A percentile compares a stretch with the other conserved stretches of the same genome.
phyloP scores from a whole-genome alignment of 2,113 vertebrate species.

The Sinocyclocheilus anshuiensis region DNA sequence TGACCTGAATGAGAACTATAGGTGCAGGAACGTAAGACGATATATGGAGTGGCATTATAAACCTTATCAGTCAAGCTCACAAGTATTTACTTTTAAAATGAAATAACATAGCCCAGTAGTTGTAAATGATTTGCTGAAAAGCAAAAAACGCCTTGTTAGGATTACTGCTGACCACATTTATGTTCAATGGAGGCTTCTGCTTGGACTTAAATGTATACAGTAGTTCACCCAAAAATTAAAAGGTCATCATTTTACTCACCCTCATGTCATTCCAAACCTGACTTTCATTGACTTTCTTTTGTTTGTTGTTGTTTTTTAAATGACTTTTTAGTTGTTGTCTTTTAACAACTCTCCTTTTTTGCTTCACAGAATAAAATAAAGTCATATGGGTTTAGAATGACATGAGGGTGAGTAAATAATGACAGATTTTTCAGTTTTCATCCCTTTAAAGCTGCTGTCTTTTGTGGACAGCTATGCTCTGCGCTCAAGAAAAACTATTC shows the following conservation, averaged over 20 bases:
- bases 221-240: not conserved
- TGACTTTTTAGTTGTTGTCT: not conserved
- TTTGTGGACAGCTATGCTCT: not conserved
- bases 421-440: not conserved
- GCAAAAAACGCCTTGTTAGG: not conserved
- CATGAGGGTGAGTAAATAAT: not conserved
- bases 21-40: not conserved
- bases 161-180: not conserved
- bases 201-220: not conserved
- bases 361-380: not conserved
- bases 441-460: not conserved
- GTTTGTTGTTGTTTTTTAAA: not conserved
- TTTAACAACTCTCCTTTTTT: not conserved
- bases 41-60: not conserved
- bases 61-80: slow-evolving; percentile 24
- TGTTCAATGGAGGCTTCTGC: not conserved
- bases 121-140: slow-evolving; percentile 15
- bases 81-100: not conserved
- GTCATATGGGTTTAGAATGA: not conserved
- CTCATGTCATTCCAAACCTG: not conserved
- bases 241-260: not conserved
- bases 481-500: not conserved
- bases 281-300: not conserved
- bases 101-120: not conserved
- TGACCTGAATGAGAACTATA: slow-evolving; percentile 38